Evolutionary conservation across 2,797 vertebrate species (phyloP), one percentile per base, ranked within the genome.

Genomic region (Dromococcyx pavoninus): DNA sequence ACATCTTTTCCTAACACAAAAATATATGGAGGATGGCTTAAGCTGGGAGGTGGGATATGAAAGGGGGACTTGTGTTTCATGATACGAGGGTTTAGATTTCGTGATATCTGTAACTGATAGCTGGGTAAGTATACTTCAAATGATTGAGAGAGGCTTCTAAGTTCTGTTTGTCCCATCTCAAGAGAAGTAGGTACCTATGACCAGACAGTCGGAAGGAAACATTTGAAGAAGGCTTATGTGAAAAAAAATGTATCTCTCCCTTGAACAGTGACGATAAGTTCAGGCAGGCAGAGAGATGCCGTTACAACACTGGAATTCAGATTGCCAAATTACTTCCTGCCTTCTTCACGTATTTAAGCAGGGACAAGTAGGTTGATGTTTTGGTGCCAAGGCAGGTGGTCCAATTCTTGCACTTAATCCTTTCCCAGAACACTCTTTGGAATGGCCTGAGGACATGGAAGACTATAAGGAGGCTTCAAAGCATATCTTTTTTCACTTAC

Each of bases 361-460:
- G 33, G 50, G 39, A 88, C 54, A 91, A 81, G 14, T 7, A 86
- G 3, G 22, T 69, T 75, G 46, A 70, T 91, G 58, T 78, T 92
- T 58, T 53, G 35, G 9, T 86, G 89, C 95, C 86, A 93, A 95
- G 62, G 46, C 62, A 96, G 58, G 87, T 91, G 61, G 54, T 80
- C 75, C 85, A 88, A 76, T 24, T 66, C 54, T 84, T 83, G n/a
- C 35, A 90, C 35, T 23, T 78, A 84, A 78, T 88, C 70, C 23
- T 90, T 78, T 86, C 66, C 58, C 73, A 88, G 46, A 91, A 88
- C 0, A 0, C 16, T 7, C 27, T 88, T 72, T 88, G n/a, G 54
- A 84, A 78, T 3, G 13, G 73, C 89, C 82, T 60, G 73, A 88
- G 86, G 76, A 78, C n/a, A 78, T 92, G 89, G 44, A 94, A 91